A percentile compares a stretch with the other conserved stretches of the same genome.
These are phyloP conservation scores for Tauraco erythrolophus DNA, from an alignment of 2,113 vertebrate species.

Conservation along the genomic window DNA sequence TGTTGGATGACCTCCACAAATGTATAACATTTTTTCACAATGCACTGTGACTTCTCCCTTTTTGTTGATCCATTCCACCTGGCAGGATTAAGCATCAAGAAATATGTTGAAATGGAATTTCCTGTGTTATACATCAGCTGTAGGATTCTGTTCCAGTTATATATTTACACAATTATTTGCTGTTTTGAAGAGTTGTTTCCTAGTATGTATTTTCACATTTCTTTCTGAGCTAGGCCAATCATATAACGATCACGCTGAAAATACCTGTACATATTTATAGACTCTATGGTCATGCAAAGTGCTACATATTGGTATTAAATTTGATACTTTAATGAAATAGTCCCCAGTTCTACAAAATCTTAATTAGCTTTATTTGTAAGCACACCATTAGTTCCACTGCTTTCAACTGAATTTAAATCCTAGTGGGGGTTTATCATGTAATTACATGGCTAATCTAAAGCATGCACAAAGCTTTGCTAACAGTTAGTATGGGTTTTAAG, in stretches of 20 bases:
- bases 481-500: neutral
- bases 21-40: conserved; percentile 14
- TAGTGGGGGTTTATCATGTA: neutral
- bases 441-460: conserved; percentile 15
- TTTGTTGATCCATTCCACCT: conserved; percentile 61
- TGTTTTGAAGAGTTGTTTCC: neutral
- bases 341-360: neutral
- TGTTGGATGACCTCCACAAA: neutral
- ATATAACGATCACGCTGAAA: neutral
- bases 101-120: conserved; percentile 55
- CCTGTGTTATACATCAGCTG: conserved; percentile 45
- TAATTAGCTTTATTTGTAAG: conserved; percentile 41
- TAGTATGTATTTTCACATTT: neutral
- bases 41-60: conserved; percentile 7
- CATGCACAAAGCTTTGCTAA: neutral
- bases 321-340: neutral
- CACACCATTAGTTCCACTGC: neutral
- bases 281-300: neutral
- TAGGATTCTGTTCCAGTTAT: conserved; percentile 10
- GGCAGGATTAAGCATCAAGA: conserved; percentile 55
- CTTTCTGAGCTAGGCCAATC: neutral
- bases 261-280: neutral
- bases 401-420: conserved; percentile 19
- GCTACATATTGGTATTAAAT: neutral
- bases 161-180: conserved; percentile 36